Conservation (phyloP, 2,888 invertebrate genomes). For the Caenorhabditis sp. region DNA sequence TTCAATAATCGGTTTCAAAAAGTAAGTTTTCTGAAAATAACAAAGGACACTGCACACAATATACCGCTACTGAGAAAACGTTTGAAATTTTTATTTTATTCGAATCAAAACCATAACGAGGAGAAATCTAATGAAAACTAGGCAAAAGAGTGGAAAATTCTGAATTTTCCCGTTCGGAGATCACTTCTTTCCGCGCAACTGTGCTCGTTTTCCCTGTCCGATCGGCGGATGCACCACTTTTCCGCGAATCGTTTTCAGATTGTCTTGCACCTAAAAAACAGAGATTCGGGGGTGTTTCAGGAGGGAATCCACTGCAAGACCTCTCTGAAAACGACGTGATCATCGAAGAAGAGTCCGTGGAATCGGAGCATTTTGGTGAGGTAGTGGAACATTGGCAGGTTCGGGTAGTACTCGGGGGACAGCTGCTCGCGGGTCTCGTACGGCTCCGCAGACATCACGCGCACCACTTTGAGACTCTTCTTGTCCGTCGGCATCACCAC, state of each 20-base stretch:
- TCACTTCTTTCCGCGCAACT: conserved; percentile 70
- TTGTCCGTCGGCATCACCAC: conserved; percentile 71
- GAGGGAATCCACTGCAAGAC: conserved; percentile 24
- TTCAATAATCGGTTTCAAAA: too few species aligned
- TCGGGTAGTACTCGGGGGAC: conserved; percentile 75
- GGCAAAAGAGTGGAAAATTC: too few species aligned
- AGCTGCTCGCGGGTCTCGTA: conserved; percentile 72
- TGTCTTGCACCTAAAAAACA: conserved; percentile 66
- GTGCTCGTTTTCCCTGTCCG: conserved; percentile 76
- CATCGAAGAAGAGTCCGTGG: conserved; percentile 77
- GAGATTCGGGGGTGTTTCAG: background rate
- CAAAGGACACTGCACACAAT: too few species aligned
- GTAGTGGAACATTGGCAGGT: conserved; percentile 79
- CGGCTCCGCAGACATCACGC: conserved; percentile 77
- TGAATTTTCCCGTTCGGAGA: too few species aligned
- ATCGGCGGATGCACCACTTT: conserved; percentile 76
- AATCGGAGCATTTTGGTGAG: conserved; percentile 77
- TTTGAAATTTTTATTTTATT: background rate
- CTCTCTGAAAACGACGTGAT: conserved; percentile 77
- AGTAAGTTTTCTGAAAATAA: too few species aligned
- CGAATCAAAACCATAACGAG: background rate
- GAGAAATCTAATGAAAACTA: too few species aligned
- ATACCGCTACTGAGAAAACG: background rate
- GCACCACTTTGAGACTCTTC: conserved; percentile 69
- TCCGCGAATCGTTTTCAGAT: conserved; percentile 74